Conservation (phyloP, 2,888 invertebrate species). For the Andrena dorsata region DNA sequence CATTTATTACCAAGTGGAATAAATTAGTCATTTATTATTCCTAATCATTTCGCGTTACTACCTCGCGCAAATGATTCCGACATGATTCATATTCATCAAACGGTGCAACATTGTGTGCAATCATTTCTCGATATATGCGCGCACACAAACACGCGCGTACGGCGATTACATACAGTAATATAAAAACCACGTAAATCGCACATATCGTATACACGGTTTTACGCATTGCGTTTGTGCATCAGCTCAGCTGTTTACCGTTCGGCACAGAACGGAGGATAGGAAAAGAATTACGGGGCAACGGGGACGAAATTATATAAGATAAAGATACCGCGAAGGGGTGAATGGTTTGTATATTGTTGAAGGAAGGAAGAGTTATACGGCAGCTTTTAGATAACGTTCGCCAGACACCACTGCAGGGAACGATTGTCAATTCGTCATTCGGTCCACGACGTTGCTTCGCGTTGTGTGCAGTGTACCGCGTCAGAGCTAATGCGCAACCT, state of each 20-base stretch:
- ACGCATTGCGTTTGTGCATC: conserved; percentile 53
- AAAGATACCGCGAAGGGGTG: conserved; percentile 32
- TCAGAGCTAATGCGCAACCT: not conserved
- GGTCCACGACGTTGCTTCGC: conserved; percentile 5
- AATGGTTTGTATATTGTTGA: conserved; percentile 24
- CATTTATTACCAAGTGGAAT: not conserved
- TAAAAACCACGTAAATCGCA: conserved; percentile 20
- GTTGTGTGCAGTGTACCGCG: not conserved
- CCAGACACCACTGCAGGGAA: conserved; percentile 13
- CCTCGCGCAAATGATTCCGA: conserved; percentile 21
- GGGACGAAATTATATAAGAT: conserved; percentile 51
- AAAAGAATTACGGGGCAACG: not conserved
- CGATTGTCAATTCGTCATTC: conserved; percentile 18
- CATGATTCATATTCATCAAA: conserved; percentile 10
- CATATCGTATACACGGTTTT: conserved; percentile 38
- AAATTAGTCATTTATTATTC: not conserved
- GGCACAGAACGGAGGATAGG: conserved; percentile 9
- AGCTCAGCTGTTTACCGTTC: conserved; percentile 52
- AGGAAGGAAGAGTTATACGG: conserved; percentile 15
- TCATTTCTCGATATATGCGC: conserved; percentile 10
- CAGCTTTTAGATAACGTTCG: conserved; percentile 51
- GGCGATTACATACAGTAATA: conserved; percentile 12
- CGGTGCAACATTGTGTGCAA: not conserved
- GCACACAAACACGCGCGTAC: not conserved
- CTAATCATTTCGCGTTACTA: not conserved